Evolutionary conservation across 2,113 vertebrate species (phyloP), one percentile per base, ranked within the genome.

Genomic region (Chlorocebus sabaeus): DNA sequence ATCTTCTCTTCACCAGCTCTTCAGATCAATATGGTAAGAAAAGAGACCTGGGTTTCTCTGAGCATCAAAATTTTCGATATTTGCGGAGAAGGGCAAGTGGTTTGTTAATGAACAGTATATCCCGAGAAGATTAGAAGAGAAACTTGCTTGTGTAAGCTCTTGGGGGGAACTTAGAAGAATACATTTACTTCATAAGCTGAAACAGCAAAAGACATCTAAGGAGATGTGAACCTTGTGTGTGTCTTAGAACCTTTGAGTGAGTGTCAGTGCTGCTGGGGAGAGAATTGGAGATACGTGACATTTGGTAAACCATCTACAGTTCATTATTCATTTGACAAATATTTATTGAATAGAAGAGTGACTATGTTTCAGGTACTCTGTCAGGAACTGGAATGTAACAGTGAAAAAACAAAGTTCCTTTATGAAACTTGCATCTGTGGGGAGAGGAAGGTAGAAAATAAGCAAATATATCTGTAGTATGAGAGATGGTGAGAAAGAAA

Each of bases 1-100:
- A 99, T 81, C 98, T 99, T 88, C 98, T 98, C 91, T 98, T 99
- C 96, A 94, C 98, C 73, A 99, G 98, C 68, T 98, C 98, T 72
- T 98, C 98, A 45, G 94, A 98, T 2, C 52, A 95, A 20, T 97
- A 98, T 0, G 99, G 99, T 99, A 98, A 87, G 99, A 98, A 97
- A 95, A 86, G 91, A 89, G 43, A 67, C 13, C 40, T 30, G 10
- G 68, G 13, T 87, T 61, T 81, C 76, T 78, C 23, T n/a, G 18
- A 64, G 35, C 11, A 4, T 38, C 48, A 45, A 43, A 4, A n/a
- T 20, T 30, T 16, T 52, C 27, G 23, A 18, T 30, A 12, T 9
- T 23, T 79, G 52, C 0, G 2, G 11, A 78, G 64, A 3, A 38
- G 59, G 45, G 20, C 13, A 40, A 12, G 23, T 75, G 17, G 13